Conservation (phyloP, 2,797 vertebrate species). For the Cyprinella venusta region DNA sequence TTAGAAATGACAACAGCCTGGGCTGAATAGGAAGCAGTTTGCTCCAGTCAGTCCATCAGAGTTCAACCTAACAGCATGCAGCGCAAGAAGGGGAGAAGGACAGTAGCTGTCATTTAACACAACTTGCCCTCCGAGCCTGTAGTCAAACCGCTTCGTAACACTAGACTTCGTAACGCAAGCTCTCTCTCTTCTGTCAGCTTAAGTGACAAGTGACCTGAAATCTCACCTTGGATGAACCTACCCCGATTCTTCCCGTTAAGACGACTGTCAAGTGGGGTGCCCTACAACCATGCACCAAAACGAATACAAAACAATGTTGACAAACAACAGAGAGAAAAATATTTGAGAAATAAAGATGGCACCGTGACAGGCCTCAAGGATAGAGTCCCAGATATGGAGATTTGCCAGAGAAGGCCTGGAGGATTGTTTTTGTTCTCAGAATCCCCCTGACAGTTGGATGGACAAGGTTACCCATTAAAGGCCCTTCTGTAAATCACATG, state of each 20-base stretch:
- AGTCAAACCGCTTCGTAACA: constrained; percentile 57
- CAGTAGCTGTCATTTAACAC: constrained; percentile 69
- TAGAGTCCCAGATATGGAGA: constrained; percentile 11
- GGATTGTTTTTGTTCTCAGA: constrained; percentile 21
- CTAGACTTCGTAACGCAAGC: neutral
- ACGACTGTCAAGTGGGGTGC: constrained; percentile 61
- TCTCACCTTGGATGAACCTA: constrained; percentile 71
- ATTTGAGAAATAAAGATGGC: neutral
- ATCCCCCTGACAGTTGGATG: constrained; percentile 19
- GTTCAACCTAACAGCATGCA: constrained; percentile 36
- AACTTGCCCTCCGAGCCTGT: constrained; percentile 59
- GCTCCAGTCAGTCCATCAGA: constrained; percentile 5
- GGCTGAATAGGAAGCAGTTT: constrained; percentile 26
- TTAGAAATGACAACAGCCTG: constrained; percentile 7
- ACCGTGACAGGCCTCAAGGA: constrained; percentile 62
- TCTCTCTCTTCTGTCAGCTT: constrained; percentile 64
- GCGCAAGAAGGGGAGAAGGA: constrained; percentile 21
- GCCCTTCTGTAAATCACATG: constrained; percentile 29
- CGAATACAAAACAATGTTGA: constrained; percentile 34
- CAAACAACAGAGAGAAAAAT: constrained; percentile 24
- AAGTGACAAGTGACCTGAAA: constrained; percentile 75
- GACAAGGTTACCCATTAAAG: constrained; percentile 28
- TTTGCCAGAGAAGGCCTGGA: constrained; percentile 8
- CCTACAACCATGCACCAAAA: constrained; percentile 52
- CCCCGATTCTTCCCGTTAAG: constrained; percentile 67